These are phyloP conservation scores for Himantopus leucocephalus DNA, from an alignment of 2,113 vertebrate genomes.

Conservation along the genomic window DNA sequence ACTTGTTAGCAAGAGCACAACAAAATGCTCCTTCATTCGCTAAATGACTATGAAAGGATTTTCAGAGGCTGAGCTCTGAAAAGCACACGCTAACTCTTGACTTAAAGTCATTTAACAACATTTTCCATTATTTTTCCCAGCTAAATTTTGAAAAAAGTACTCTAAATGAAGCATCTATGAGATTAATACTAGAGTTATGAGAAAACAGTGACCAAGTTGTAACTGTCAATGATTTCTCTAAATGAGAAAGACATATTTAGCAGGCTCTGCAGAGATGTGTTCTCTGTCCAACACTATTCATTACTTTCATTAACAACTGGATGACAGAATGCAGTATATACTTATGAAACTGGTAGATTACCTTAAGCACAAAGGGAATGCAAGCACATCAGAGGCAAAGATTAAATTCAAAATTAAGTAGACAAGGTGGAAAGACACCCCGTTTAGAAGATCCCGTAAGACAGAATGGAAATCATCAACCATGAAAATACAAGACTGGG, in stretches of 20 bases:
- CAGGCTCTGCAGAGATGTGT: not conserved
- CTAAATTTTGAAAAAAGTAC: not conserved
- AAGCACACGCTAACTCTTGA: not conserved
- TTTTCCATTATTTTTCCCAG: not conserved
- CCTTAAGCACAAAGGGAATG: not conserved
- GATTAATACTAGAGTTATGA: not conserved
- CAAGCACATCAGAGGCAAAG: not conserved
- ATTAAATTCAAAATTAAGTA: constrained; percentile 17
- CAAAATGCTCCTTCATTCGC: not conserved
- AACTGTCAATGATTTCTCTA: not conserved
- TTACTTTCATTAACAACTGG: not conserved
- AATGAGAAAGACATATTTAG: not conserved
- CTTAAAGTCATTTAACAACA: not conserved
- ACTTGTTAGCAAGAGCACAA: not conserved
- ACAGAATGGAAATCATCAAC: not conserved
- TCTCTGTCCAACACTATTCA: not conserved
- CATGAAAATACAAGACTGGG: not conserved
- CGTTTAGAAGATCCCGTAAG: not conserved
- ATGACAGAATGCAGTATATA: not conserved
- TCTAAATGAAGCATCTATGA: not conserved
- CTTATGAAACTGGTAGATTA: not conserved
- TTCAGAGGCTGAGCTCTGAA: not conserved
- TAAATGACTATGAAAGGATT: not conserved
- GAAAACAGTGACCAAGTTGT: not conserved
- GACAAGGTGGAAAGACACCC: not conserved